Conservation (phyloP, 1,140 invertebrate species). For the Rhagoletis zephyria region DNA sequence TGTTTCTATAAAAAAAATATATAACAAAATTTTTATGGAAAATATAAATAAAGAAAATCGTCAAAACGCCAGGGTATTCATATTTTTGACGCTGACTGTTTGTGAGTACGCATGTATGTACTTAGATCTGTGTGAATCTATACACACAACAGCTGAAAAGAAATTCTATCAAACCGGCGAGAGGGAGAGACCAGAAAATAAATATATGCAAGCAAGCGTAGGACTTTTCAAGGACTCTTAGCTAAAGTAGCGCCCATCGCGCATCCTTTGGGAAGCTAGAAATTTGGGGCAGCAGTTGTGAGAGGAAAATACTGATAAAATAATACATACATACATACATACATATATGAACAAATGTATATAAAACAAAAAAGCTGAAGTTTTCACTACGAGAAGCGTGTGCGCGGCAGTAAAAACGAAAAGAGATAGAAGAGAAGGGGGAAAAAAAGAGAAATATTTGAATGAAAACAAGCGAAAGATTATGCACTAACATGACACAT, state of each 20-base stretch:
- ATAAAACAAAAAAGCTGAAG: background rate
- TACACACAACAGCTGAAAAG: background rate
- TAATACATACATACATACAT: background rate
- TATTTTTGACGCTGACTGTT: too few relatives aligned
- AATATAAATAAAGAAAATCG: too few relatives aligned
- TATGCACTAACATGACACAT: conserved; percentile 11
- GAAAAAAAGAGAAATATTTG: background rate
- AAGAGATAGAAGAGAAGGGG: background rate
- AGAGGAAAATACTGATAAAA: background rate
- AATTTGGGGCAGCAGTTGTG: conserved; percentile 8
- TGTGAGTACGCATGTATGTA: too few relatives aligned
- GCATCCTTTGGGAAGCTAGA: background rate
- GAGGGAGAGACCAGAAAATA: background rate
- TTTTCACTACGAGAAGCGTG: background rate
- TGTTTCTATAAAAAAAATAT: too few relatives aligned
- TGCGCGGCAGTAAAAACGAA: background rate
- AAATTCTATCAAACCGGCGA: background rate
- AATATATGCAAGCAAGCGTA: background rate
- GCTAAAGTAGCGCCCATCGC: background rate
- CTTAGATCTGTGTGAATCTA: too few relatives aligned
- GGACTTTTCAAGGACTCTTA: conserved; percentile 32
- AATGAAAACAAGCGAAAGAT: conserved; percentile 22
- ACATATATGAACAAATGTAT: background rate
- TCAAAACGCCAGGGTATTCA: too few relatives aligned
- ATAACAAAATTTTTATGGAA: too few relatives aligned